Conservation (phyloP, 30 jellyfish, hydroid and myxozoan genomes). For the Aurelia aurita complex sp. Pacific region DNA sequence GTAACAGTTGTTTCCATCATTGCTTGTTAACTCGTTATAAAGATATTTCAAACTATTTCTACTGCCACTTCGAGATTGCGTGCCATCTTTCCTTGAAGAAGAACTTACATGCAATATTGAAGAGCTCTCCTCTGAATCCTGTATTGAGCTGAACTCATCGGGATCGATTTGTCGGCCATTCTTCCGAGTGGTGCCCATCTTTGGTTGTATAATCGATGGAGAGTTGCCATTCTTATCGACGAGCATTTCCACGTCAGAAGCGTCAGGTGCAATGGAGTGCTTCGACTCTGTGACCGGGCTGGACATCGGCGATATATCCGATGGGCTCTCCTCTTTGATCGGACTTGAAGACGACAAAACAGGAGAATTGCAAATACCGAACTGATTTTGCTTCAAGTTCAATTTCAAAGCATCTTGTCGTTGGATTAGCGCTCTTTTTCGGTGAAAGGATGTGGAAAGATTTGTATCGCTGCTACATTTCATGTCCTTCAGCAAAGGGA, state of each 20-base stretch:
- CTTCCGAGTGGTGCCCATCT: conserved; percentile 1
- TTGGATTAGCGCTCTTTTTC: conserved; percentile 50
- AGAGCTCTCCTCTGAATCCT: conserved; percentile 35
- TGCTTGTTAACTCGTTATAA: conserved; percentile 42
- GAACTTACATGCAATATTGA: conserved; percentile 12
- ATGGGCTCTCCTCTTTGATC: conserved; percentile 85
- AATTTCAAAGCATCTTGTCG: conserved; percentile 25
- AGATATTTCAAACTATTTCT: conserved; percentile 66
- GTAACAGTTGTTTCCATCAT: conserved; percentile 43
- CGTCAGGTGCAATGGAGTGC: background rate
- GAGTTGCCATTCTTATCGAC: background rate
- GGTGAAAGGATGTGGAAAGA: conserved; percentile 39
- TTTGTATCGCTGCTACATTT: conserved; percentile 92
- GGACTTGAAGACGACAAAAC: conserved; percentile 60
- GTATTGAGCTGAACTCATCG: conserved; percentile 55
- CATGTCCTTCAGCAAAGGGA: conserved; percentile 29
- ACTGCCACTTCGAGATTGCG: conserved; percentile 64
- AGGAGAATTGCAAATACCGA: conserved; percentile 52
- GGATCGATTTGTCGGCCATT: conserved; percentile 2
- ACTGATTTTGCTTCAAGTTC: conserved; percentile 45
- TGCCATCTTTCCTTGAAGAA: conserved; percentile 29
- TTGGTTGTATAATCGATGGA: background rate
- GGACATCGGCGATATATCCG: conserved; percentile 60
- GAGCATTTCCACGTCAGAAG: background rate
- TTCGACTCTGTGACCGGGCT: background rate